Evolutionary conservation across 2,797 vertebrate species (phyloP).

Genomic region (Monodelphis domestica): DNA sequence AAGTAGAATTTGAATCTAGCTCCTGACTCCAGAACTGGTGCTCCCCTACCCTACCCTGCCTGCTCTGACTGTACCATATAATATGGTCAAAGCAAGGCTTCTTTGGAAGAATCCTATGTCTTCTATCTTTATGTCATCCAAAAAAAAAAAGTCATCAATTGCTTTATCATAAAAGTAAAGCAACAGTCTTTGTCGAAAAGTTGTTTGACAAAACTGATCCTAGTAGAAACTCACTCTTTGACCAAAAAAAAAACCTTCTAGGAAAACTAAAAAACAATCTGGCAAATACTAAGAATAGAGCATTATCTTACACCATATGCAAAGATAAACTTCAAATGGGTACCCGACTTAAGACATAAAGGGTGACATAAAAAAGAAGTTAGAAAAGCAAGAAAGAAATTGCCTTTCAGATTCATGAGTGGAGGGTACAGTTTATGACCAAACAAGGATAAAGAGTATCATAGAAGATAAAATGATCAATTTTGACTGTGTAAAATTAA

Average conservation of each 20-base stretch:
- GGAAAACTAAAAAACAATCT: not conserved
- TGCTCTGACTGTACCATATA: not conserved
- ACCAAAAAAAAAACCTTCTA: not conserved
- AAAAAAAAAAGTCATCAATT: not conserved
- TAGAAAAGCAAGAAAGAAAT: not conserved
- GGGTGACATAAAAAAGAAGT: not conserved
- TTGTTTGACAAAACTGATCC: not conserved
- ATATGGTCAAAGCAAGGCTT: not conserved
- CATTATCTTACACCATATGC: not conserved
- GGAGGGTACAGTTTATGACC: not conserved
- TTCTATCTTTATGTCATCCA: not conserved
- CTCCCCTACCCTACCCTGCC: too few species aligned
- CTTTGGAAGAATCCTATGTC: not conserved
- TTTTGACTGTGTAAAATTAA: not conserved
- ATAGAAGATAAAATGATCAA: not conserved
- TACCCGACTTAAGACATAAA: not conserved
- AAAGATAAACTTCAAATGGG: not conserved
- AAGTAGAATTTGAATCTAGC: not conserved
- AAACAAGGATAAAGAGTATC: not conserved
- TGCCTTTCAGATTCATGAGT: not conserved
- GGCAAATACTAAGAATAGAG: not conserved
- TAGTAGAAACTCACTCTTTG: not conserved
- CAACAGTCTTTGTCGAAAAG: not conserved
- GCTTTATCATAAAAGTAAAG: not conserved
- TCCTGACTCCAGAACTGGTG: not conserved